Evolutionary conservation across 2,797 vertebrate genomes (phyloP).

Genomic region (Arctocebus calabarensis): DNA sequence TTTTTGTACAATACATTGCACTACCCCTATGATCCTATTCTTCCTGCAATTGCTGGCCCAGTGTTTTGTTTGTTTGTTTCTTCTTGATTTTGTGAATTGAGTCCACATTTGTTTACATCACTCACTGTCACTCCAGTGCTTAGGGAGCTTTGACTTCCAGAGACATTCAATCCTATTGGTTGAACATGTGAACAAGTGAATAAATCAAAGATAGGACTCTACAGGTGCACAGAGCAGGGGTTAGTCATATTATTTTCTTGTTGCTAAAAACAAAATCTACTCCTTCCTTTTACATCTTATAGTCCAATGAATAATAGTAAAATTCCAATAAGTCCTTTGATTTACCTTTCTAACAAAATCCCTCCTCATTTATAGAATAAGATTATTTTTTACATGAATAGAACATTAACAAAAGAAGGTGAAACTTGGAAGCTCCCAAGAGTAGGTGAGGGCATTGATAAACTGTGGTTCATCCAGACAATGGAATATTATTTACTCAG

Average conservation of each 20-base stretch:
- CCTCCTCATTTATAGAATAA: neutral
- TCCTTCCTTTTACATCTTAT: neutral
- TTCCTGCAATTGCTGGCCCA: neutral
- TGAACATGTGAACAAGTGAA: neutral
- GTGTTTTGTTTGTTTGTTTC: neutral
- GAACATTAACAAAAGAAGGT: neutral
- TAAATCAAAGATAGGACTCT: neutral
- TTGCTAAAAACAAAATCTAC: neutral
- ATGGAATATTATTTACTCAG: too few species aligned
- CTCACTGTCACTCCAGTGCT: neutral
- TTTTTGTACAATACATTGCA: neutral
- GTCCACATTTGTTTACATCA: neutral
- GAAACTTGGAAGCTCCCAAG: neutral
- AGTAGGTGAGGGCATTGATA: neutral
- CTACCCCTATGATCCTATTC: neutral
- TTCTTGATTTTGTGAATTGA: neutral
- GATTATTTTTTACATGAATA: neutral
- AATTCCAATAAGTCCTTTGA: neutral
- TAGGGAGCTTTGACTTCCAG: neutral
- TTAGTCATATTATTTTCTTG: neutral
- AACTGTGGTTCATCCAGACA: neutral
- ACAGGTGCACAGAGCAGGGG: fast-evolving
- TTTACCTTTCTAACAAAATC: neutral
- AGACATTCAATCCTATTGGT: neutral
- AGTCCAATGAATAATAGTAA: neutral